These are phyloP conservation scores for Ciconia boyciana DNA, from an alignment of 2,113 vertebrate genomes.

Conservation along the genomic window DNA sequence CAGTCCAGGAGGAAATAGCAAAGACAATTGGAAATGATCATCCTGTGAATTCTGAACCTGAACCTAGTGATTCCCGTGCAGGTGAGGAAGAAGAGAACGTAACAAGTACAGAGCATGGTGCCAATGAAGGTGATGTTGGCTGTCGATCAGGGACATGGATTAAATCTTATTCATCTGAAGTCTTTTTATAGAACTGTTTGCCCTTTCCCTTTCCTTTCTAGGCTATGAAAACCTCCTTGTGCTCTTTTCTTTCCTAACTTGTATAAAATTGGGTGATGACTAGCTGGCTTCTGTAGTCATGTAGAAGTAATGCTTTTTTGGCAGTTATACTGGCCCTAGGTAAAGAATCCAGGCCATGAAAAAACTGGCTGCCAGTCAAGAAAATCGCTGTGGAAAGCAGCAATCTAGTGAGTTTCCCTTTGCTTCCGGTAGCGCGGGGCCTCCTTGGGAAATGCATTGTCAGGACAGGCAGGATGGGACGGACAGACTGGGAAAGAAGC, in stretches of 20 bases:
- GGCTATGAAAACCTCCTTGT: not conserved
- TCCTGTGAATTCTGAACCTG: constrained; percentile 63
- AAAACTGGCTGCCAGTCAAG: not conserved
- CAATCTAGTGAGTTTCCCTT: not conserved
- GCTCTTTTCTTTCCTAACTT: not conserved
- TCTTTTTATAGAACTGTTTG: not conserved
- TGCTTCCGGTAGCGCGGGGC: not conserved
- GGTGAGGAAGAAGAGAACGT: constrained; percentile 68
- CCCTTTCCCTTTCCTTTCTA: not conserved
- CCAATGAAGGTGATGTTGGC: constrained; percentile 47
- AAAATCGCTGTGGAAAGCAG: not conserved
- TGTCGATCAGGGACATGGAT: not conserved
- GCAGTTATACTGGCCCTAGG: not conserved
- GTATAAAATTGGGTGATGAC: not conserved
- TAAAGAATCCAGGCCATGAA: not conserved
- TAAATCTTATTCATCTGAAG: not conserved
- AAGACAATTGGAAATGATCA: constrained; percentile 61
- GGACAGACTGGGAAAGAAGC: not conserved
- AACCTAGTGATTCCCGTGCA: constrained; percentile 68
- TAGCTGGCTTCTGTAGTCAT: not conserved
- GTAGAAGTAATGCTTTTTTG: not conserved
- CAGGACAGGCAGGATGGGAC: not conserved
- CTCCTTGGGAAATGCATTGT: not conserved
- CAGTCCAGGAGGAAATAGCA: constrained; percentile 78
- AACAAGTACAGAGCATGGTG: not conserved